A percentile compares a stretch with the other conserved stretches of the same genome.
phyloP scores from a whole-genome alignment of 2,113 vertebrate genomes.

The Suricata suricatta region DNA sequence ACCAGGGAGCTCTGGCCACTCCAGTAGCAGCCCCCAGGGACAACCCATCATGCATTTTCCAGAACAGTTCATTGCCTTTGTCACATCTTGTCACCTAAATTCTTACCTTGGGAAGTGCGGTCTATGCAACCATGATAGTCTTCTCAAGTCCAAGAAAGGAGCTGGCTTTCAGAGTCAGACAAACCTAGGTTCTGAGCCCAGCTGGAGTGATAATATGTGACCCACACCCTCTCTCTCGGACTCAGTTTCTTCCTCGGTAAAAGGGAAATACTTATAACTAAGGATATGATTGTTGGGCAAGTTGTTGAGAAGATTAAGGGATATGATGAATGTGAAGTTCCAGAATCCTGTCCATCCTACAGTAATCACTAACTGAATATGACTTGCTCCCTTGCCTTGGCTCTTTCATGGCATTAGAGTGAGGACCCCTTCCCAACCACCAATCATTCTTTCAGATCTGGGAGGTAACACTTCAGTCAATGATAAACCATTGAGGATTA shows the following conservation, averaged over 20 bases:
- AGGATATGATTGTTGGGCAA: not conserved
- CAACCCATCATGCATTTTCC: not conserved
- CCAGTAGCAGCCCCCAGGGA: no score
- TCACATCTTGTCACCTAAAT: not conserved
- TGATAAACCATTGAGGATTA: not conserved
- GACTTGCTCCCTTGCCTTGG: not conserved
- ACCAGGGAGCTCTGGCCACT: not conserved
- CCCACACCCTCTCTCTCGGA: not conserved
- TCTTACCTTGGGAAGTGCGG: not conserved
- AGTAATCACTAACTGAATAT: not conserved
- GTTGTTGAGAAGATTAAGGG: conserved; percentile 6
- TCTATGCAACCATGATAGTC: not conserved
- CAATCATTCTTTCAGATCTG: not conserved
- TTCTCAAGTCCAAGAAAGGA: conserved; percentile 20
- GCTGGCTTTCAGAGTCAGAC: not conserved
- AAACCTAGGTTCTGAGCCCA: not conserved
- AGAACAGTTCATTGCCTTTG: not conserved
- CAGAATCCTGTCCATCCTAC: not conserved
- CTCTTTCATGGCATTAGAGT: not conserved
- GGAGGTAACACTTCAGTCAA: not conserved
- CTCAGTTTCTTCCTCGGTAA: not conserved
- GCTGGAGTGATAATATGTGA: not conserved
- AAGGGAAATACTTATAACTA: conserved; percentile 11
- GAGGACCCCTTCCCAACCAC: not conserved
- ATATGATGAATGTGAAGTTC: not conserved